A percentile compares a stretch with the other conserved stretches of the same genome.
Conservation (phyloP, 92 coral and sea anemone species). For the Siderastrea radians region DNA sequence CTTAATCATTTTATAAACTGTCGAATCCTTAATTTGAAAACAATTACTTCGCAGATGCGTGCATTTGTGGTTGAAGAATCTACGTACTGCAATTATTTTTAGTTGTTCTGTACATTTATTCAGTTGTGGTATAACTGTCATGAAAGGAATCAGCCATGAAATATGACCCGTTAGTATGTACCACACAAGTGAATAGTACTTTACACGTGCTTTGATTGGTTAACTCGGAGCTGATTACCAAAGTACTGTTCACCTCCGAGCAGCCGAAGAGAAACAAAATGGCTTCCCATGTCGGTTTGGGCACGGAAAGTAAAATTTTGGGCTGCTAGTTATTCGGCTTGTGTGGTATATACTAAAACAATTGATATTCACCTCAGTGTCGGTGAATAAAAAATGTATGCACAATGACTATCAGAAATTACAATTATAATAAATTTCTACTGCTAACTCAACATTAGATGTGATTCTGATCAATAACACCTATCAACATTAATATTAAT, state of each 20-base stretch:
- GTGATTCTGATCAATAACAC: constrained; percentile 2
- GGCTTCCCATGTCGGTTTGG: too few relatives aligned
- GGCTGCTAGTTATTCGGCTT: neutral
- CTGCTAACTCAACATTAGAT: neutral
- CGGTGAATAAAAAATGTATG: too few relatives aligned
- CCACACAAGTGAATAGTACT: too few relatives aligned
- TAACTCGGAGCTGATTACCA: too few relatives aligned
- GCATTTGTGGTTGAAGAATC: neutral
- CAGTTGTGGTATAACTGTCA: neutral
- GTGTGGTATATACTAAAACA: too few relatives aligned
- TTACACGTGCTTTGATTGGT: too few relatives aligned
- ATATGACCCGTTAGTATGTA: too few relatives aligned
- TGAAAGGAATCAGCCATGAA: neutral
- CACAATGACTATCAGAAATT: neutral
- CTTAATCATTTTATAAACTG: neutral
- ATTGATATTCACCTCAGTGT: too few relatives aligned
- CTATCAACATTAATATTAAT: constrained; percentile 7
- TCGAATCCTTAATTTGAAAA: neutral
- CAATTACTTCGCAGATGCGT: neutral
- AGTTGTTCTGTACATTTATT: neutral
- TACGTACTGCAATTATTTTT: neutral
- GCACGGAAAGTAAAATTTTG: too few relatives aligned
- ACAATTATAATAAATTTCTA: too few relatives aligned
- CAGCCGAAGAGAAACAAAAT: too few relatives aligned
- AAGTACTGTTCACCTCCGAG: too few relatives aligned